Percentiles rank a stretch among this genome's conserved stretches.
phyloP scores from a whole-genome alignment of 1,140 invertebrate species.

The Heliconius nattereri region DNA sequence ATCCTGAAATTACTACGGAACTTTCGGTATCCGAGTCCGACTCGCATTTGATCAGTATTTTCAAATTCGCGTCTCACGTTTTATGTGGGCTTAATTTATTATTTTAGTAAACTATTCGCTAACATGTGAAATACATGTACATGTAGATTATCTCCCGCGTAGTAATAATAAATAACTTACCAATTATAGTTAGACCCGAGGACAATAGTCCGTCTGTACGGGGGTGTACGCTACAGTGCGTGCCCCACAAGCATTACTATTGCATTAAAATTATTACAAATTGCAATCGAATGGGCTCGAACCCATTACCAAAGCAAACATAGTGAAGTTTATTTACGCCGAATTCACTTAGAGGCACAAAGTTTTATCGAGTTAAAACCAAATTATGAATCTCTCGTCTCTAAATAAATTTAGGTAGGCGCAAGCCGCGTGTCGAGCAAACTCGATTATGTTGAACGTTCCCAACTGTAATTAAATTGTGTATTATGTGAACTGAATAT shows the following conservation, averaged over 20 bases:
- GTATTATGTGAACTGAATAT: conserved; percentile 28
- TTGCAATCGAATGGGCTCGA: conserved; percentile 68
- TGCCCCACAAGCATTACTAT: conserved; percentile 53
- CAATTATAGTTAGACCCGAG: conserved; percentile 58
- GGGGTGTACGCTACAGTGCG: conserved; percentile 51
- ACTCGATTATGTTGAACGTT: conserved; percentile 34
- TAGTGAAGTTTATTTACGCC: conserved; percentile 52
- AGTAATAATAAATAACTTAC: conserved; percentile 61
- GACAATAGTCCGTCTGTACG: conserved; percentile 45
- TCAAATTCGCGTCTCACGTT: conserved; percentile 24
- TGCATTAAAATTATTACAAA: conserved; percentile 77
- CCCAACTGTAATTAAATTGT: conserved; percentile 35
- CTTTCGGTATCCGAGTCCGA: too few species aligned
- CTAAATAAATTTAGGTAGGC: conserved; percentile 52
- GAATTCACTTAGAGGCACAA: conserved; percentile 57
- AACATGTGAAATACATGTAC: conserved; percentile 39
- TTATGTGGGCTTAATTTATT: conserved; percentile 26
- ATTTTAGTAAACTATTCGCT: conserved; percentile 16
- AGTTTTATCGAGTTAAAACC: conserved; percentile 62
- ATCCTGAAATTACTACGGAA: too few species aligned
- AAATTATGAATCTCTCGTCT: conserved; percentile 62
- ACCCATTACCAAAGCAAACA: conserved; percentile 62
- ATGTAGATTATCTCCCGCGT: conserved; percentile 49
- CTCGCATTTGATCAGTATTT: too few species aligned
- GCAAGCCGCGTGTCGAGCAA: conserved; percentile 31